phyloP scores from a whole-genome alignment of 2,888 invertebrate genomes.

The Dryocosmus kuriphilus region DNA sequence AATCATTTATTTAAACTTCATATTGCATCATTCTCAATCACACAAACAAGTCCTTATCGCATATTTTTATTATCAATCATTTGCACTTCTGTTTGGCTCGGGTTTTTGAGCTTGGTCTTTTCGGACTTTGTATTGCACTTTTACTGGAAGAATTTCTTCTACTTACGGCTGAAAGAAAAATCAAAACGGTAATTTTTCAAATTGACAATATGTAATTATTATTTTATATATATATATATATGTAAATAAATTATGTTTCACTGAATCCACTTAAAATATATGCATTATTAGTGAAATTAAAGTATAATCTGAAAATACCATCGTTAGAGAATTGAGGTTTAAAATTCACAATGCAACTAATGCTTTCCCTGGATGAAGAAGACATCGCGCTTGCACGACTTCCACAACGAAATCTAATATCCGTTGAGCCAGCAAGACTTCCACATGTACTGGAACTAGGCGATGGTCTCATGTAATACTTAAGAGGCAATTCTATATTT shows the following conservation, averaged over 20 bases:
- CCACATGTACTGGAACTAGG: conserved; percentile 60
- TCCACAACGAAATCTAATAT: conserved; percentile 6
- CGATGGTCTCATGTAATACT: conserved; percentile 61
- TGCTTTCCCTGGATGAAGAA: neutral
- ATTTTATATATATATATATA: too few species aligned
- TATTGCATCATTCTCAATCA: neutral
- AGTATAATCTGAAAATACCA: neutral
- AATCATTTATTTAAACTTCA: neutral
- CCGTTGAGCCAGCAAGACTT: conserved; percentile 46
- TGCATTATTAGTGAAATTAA: too few species aligned
- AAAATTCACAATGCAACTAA: neutral
- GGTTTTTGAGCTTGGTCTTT: neutral
- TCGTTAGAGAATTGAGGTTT: neutral
- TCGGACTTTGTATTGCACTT: neutral
- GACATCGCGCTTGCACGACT: neutral
- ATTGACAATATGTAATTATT: too few species aligned
- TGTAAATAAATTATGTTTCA: neutral
- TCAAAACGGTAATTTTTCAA: neutral
- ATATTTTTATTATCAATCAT: neutral
- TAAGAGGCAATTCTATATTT: conserved; percentile 70
- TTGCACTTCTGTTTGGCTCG: neutral
- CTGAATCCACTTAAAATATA: neutral
- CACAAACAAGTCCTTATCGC: neutral
- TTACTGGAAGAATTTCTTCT: neutral
- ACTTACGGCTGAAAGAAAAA: neutral